phyloP scores from a whole-genome alignment of 2,797 vertebrate species.

The Crocodylus rhombifer region DNA sequence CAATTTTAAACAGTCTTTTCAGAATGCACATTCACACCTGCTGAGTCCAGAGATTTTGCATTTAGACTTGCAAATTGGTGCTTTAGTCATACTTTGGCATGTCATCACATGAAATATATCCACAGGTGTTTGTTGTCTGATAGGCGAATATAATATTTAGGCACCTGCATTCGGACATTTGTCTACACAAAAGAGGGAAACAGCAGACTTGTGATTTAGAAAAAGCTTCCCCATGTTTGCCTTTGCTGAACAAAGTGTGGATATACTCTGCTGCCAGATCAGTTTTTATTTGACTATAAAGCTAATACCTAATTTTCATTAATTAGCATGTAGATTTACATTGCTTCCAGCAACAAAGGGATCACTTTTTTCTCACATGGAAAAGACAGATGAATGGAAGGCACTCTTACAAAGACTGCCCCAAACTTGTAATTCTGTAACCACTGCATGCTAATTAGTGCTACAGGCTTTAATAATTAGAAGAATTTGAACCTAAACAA shows the following conservation, averaged over 20 bases:
- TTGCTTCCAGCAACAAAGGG: background rate
- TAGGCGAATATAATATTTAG: background rate
- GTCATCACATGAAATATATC: background rate
- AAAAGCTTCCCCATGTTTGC: background rate
- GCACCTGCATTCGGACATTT: background rate
- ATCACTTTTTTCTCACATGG: background rate
- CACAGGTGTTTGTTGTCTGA: background rate
- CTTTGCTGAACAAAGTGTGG: background rate
- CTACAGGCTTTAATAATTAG: background rate
- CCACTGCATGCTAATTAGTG: background rate
- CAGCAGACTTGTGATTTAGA: background rate
- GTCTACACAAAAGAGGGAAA: background rate
- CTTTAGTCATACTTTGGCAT: background rate
- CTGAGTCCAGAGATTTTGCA: background rate
- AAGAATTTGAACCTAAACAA: background rate
- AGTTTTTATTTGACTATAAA: background rate
- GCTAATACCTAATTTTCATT: background rate
- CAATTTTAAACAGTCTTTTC: background rate
- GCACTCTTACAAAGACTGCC: background rate
- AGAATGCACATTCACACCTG: rapidly evolving
- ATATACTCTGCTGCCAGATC: background rate
- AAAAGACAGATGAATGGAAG: rapidly evolving
- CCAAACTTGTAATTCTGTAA: background rate
- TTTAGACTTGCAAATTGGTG: background rate
- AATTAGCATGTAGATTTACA: background rate